A percentile compares a stretch with the other conserved stretches of the same genome.
These are phyloP conservation scores for Scomber colias DNA, from an alignment of 2,113 vertebrate genomes.

Conservation along the genomic window DNA sequence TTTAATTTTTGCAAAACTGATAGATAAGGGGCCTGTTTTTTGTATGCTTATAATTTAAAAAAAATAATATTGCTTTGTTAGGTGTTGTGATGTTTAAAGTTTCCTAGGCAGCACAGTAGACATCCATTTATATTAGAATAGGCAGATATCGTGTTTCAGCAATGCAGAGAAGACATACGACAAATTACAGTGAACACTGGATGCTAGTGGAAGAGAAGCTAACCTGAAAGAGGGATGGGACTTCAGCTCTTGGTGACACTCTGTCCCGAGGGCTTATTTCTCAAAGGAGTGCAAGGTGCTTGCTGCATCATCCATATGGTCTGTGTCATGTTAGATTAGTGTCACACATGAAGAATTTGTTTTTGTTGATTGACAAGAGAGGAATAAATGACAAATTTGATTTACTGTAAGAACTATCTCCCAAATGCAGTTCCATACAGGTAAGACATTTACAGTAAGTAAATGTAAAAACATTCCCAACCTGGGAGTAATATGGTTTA, in stretches of 20 bases:
- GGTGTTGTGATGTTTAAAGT: neutral
- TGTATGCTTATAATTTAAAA: neutral
- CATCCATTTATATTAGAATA: neutral
- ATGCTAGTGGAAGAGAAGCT: conserved; percentile 9
- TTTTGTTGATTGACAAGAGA: conserved; percentile 5
- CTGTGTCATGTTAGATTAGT: conserved; percentile 28
- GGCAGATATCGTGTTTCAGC: neutral
- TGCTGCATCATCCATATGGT: conserved; percentile 20
- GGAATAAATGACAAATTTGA: conserved; percentile 13
- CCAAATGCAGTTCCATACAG: conserved; percentile 12
- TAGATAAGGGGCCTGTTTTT: neutral
- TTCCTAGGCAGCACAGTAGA: neutral
- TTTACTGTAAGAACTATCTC: neutral
- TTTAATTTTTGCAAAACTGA: neutral
- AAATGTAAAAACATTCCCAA: conserved; percentile 24
- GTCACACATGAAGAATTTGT: conserved; percentile 11
- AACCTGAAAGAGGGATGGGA: conserved; percentile 23
- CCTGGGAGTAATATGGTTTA: conserved; percentile 34
- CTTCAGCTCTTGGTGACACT: conserved; percentile 24
- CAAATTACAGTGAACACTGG: conserved; percentile 18
- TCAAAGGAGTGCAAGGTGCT: conserved; percentile 23
- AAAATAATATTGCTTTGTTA: neutral
- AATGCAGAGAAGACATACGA: conserved; percentile 10
- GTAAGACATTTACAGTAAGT: conserved; percentile 18
- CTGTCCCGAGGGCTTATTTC: conserved; percentile 11